Conservation (phyloP, 2,888 invertebrate genomes). For the Ochlodes sylvanus region DNA sequence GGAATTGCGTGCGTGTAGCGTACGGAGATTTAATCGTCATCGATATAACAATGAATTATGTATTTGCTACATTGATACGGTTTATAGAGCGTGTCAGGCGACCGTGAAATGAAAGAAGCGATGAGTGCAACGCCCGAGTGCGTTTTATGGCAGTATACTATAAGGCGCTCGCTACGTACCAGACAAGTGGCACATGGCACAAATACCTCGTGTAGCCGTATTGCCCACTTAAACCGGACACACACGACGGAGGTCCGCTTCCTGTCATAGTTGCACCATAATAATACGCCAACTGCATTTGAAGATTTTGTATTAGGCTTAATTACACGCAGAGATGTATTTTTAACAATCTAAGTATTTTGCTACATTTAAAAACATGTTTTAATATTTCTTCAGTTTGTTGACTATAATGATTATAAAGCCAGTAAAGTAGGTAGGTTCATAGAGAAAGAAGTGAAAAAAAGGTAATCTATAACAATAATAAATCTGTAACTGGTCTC, state of each 20-base stretch:
- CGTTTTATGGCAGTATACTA: slow-evolving; percentile 53
- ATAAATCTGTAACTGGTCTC: too few relatives aligned
- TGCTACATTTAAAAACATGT: too few relatives aligned
- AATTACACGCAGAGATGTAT: background rate
- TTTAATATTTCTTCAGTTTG: too few relatives aligned
- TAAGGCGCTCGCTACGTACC: slow-evolving; percentile 52
- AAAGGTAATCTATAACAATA: too few relatives aligned
- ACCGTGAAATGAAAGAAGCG: slow-evolving; percentile 66
- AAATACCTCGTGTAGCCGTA: slow-evolving; percentile 71
- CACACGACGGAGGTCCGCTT: slow-evolving; percentile 63
- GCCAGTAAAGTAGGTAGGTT: too few relatives aligned
- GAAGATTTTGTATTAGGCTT: background rate
- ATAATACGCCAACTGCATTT: background rate
- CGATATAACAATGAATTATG: slow-evolving; percentile 42
- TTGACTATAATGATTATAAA: too few relatives aligned
- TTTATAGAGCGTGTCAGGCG: slow-evolving; percentile 81
- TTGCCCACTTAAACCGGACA: slow-evolving; percentile 73
- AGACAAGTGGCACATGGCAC: slow-evolving; percentile 72
- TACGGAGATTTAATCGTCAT: slow-evolving; percentile 11
- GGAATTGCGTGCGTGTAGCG: slow-evolving; percentile 4
- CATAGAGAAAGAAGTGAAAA: too few relatives aligned
- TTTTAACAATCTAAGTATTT: background rate
- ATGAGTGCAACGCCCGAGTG: slow-evolving; percentile 79
- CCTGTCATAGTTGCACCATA: slow-evolving; percentile 51
- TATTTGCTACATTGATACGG: slow-evolving; percentile 62